A percentile compares a stretch with the other conserved stretches of the same genome.
phyloP scores from a whole-genome alignment of 2,888 invertebrate genomes.

The Syrista parreyssii region DNA sequence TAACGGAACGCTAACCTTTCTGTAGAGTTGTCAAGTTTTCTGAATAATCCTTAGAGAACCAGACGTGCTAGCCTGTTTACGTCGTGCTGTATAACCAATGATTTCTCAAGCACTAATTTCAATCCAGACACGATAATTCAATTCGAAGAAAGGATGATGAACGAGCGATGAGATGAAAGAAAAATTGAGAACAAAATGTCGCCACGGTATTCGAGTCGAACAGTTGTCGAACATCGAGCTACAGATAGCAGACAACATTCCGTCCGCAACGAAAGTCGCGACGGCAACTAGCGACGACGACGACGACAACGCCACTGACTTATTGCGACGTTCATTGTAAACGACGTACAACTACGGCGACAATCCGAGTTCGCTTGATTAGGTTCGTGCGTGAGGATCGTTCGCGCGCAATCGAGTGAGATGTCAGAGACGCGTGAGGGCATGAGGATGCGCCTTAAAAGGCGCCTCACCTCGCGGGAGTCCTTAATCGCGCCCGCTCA shows the following conservation, averaged over 20 bases:
- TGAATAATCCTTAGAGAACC: neutral
- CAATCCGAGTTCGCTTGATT: neutral
- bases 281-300: neutral
- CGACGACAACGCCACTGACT: neutral
- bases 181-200: neutral
- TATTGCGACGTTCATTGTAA: neutral
- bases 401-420: slow-evolving; percentile 2
- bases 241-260: slow-evolving; percentile 22
- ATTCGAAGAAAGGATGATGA: neutral
- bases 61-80: no score
- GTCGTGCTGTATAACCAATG: neutral
- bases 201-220: slow-evolving; percentile 5
- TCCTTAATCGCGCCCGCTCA: slow-evolving; percentile 28
- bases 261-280: slow-evolving; percentile 1
- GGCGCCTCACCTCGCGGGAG: slow-evolving; percentile 11
- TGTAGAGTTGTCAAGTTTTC: neutral
- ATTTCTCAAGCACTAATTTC: neutral
- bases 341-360: neutral
- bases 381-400: neutral
- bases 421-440: slow-evolving; percentile 12
- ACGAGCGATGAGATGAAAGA: neutral
- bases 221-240: slow-evolving; percentile 20
- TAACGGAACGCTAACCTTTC: no score
- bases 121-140: neutral
- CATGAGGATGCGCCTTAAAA: slow-evolving; percentile 19